Conservation (phyloP, 2,113 vertebrate species). For the Pygathrix nemaeus region DNA sequence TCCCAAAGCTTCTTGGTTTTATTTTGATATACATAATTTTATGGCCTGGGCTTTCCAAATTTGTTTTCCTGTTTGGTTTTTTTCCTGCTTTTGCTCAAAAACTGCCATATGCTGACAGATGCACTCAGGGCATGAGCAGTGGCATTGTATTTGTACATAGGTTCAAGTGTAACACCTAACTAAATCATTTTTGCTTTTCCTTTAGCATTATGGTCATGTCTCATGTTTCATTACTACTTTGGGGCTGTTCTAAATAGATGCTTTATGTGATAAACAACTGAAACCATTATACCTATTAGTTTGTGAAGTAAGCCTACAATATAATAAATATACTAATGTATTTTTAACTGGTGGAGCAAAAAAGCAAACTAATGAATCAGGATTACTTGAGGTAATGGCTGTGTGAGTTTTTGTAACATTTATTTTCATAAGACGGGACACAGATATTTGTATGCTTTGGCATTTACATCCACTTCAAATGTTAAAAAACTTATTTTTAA, state of each 20-base stretch:
- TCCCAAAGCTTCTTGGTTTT: slow-evolving; percentile 77
- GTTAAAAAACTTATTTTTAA: slow-evolving; percentile 70
- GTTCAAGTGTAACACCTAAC: slow-evolving; percentile 67
- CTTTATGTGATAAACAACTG: slow-evolving; percentile 66
- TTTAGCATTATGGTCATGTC: slow-evolving; percentile 59
- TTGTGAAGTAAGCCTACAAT: slow-evolving; percentile 70
- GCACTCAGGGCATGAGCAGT: slow-evolving; percentile 65
- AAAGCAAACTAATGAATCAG: slow-evolving; percentile 60
- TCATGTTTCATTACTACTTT: slow-evolving; percentile 59
- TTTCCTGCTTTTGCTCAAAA: slow-evolving; percentile 60
- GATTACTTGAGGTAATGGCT: slow-evolving; percentile 59
- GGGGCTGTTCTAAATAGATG: slow-evolving; percentile 67
- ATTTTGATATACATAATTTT: slow-evolving; percentile 76
- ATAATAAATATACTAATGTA: slow-evolving; percentile 60
- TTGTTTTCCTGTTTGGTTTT: slow-evolving; percentile 58
- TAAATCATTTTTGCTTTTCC: slow-evolving; percentile 62
- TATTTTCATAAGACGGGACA: slow-evolving; percentile 60
- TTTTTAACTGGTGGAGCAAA: slow-evolving; percentile 61
- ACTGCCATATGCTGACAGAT: slow-evolving; percentile 64
- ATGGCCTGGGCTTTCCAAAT: slow-evolving; percentile 75
- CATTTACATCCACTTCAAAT: slow-evolving; percentile 77
- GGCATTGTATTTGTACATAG: slow-evolving; percentile 53
- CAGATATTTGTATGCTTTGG: slow-evolving; percentile 68
- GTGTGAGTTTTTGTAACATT: slow-evolving; percentile 63
- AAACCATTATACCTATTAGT: slow-evolving; percentile 71